These are phyloP conservation scores for Lycaena phlaeas DNA, from an alignment of 2,888 invertebrate genomes.

Conservation along the genomic window DNA sequence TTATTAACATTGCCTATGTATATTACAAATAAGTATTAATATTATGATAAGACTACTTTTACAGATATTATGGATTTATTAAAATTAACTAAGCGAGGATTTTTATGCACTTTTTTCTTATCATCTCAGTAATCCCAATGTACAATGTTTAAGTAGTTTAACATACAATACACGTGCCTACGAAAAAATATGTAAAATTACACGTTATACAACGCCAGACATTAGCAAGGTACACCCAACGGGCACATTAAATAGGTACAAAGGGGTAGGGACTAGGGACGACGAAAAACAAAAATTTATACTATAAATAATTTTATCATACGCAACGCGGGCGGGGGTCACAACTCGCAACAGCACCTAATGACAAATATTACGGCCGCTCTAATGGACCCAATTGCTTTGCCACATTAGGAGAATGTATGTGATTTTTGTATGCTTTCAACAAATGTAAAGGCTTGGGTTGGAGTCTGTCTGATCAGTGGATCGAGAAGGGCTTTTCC, in stretches of 20 bases:
- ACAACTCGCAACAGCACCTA: constrained; percentile 41
- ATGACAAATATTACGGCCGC: constrained; percentile 48
- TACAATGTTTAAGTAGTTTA: too few species aligned
- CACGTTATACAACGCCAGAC: constrained; percentile 23
- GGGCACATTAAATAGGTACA: constrained; percentile 49
- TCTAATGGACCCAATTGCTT: constrained; percentile 63
- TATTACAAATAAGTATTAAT: too few species aligned
- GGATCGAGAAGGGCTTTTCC: too few species aligned
- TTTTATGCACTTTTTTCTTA: too few species aligned
- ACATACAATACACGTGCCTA: too few species aligned
- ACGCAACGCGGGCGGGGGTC: constrained; percentile 36
- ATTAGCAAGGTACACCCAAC: constrained; percentile 33
- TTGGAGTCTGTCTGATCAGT: too few species aligned
- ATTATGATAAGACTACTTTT: too few species aligned
- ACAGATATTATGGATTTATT: too few species aligned
- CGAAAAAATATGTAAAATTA: constrained; percentile 27
- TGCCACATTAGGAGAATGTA: constrained; percentile 39
- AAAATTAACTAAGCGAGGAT: too few species aligned
- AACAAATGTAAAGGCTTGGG: too few species aligned
- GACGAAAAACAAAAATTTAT: constrained; percentile 44
- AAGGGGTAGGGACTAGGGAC: constrained; percentile 42
- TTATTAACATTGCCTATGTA: too few species aligned
- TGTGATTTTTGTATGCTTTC: constrained; percentile 13
- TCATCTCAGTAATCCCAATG: too few species aligned
- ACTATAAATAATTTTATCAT: constrained; percentile 51